Percentiles rank a stretch among this genome's conserved stretches.
These are phyloP conservation scores for Muscicapa adusta DNA, from an alignment of 2,113 vertebrate species.

Conservation along the genomic window DNA sequence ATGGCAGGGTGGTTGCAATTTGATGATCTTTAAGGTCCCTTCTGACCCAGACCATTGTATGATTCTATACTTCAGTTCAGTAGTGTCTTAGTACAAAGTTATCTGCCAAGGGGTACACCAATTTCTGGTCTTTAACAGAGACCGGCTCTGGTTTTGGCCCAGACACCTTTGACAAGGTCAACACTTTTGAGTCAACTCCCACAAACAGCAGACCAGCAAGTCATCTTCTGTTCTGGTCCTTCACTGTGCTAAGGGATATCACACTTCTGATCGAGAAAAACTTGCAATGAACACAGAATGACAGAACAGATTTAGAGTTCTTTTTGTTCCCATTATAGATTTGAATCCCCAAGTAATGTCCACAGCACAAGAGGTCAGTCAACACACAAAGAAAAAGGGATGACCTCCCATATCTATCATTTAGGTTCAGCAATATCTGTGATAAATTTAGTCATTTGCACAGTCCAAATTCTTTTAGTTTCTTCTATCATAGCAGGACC, in stretches of 20 bases:
- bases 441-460: conserved; percentile 24
- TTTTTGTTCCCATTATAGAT: not conserved
- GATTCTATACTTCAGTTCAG: not conserved
- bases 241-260: not conserved
- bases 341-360: not conserved
- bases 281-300: not conserved
- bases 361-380: not conserved
- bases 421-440: conserved; percentile 8
- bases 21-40: not conserved
- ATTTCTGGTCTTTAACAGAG: not conserved
- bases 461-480: conserved; percentile 7
- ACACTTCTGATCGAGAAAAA: not conserved
- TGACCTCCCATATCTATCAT: not conserved
- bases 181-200: not conserved
- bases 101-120: not conserved
- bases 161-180: not conserved
- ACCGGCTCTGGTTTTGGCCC: not conserved
- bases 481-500: conserved; percentile 1
- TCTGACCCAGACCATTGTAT: not conserved
- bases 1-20: rapidly evolving
- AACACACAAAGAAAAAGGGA: not conserved
- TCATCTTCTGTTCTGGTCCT: not conserved
- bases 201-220: not conserved
- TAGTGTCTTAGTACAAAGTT: not conserved
- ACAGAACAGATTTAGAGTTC: not conserved